These are phyloP conservation scores for Eupithecia inturbata DNA, from an alignment of 2,888 invertebrate species.

Conservation along the genomic window DNA sequence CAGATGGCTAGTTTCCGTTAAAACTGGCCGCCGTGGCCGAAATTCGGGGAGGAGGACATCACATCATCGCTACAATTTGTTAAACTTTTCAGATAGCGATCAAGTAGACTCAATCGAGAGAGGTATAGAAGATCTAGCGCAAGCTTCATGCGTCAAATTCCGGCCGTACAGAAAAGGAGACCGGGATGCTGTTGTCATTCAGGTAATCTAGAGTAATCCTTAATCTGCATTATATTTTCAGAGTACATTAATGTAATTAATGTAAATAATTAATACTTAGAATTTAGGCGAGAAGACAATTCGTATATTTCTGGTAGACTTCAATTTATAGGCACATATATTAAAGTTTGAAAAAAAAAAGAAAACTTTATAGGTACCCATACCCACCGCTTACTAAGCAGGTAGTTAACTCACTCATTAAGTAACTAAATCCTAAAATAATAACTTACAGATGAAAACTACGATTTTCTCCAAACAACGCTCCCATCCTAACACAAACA, in stretches of 20 bases:
- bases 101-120: slow-evolving; percentile 76
- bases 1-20: background rate
- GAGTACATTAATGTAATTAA: too few species aligned
- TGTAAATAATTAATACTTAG: too few species aligned
- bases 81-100: slow-evolving; percentile 60
- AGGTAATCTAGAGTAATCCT: slow-evolving; percentile 55
- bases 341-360: too few species aligned
- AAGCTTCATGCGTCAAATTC: slow-evolving; percentile 79
- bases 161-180: slow-evolving; percentile 76
- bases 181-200: slow-evolving; percentile 77
- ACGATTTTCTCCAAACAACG: slow-evolving; percentile 1
- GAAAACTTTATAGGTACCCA: too few species aligned
- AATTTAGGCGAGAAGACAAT: too few species aligned
- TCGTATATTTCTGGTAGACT: too few species aligned
- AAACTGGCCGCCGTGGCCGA: background rate
- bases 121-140: slow-evolving; percentile 77
- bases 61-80: too few species aligned
- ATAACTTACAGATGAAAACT: background rate
- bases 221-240: background rate
- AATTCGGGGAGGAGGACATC: background rate
- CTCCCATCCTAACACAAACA: background rate
- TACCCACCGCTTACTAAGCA: too few species aligned
- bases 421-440: background rate
- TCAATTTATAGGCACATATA: too few species aligned
- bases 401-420: too few species aligned